Conservation (phyloP, 1,140 invertebrate species). For the Brachionus asplanchnoidis region DNA sequence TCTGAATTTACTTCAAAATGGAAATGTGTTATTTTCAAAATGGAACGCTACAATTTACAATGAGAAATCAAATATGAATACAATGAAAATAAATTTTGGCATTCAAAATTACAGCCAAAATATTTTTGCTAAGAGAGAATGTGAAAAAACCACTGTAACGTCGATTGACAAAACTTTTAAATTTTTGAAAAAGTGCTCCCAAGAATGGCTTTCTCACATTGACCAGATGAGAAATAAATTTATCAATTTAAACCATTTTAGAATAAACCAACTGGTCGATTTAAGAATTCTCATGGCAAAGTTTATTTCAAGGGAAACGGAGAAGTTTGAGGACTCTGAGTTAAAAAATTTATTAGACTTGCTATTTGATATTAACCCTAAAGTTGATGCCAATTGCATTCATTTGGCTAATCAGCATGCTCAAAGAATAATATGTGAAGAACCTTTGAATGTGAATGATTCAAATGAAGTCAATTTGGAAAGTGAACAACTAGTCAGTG, state of each 20-base stretch:
- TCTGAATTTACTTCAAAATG: constrained; percentile 47
- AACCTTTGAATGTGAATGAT: background rate
- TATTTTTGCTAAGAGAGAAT: constrained; percentile 16
- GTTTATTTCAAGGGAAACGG: background rate
- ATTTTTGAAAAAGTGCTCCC: constrained; percentile 49
- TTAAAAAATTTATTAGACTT: constrained; percentile 33
- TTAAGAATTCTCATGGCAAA: constrained; percentile 48
- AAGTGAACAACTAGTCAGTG: constrained; percentile 44
- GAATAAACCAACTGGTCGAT: constrained; percentile 49
- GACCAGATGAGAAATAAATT: constrained; percentile 46
- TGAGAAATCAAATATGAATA: constrained; percentile 42
- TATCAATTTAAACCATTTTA: constrained; percentile 49
- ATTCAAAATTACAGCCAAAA: constrained; percentile 41
- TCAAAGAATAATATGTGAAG: background rate
- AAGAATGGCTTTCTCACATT: constrained; percentile 48
- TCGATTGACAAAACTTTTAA: constrained; percentile 47
- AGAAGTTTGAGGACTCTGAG: constrained; percentile 42
- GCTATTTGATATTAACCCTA: constrained; percentile 46
- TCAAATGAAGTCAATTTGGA: background rate
- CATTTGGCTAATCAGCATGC: background rate
- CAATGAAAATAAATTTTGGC: constrained; percentile 47
- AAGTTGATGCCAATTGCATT: constrained; percentile 42
- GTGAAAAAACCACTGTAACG: constrained; percentile 42
- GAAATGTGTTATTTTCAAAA: constrained; percentile 48
- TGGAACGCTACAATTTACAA: constrained; percentile 49